Conservation (phyloP, 2,113 vertebrate genomes). For the Sitta europaea region DNA sequence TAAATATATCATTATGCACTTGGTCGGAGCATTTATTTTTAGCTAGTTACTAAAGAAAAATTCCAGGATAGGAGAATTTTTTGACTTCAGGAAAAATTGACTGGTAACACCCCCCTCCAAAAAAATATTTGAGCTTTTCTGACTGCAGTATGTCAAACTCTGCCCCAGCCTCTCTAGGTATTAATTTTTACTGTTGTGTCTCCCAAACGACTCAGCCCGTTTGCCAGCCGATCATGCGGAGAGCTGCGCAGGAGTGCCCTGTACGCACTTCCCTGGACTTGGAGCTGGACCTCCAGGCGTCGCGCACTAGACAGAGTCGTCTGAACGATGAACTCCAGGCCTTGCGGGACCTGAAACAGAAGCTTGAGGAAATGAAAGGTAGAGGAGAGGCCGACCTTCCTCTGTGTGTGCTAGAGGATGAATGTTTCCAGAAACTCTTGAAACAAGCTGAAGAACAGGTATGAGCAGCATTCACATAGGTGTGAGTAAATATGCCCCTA, state of each 20-base stretch:
- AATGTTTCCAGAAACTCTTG: slow-evolving; percentile 79
- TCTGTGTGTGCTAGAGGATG: slow-evolving; percentile 72
- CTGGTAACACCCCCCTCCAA: neutral
- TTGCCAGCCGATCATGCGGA: slow-evolving; percentile 67
- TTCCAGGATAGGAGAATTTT: neutral
- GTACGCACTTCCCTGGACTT: slow-evolving; percentile 81
- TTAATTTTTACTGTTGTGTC: neutral
- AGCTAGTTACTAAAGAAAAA: neutral
- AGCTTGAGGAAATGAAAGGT: slow-evolving; percentile 77
- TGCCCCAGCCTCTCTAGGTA: neutral
- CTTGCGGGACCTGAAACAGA: slow-evolving; percentile 73
- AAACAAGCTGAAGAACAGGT: slow-evolving; percentile 82
- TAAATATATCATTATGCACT: neutral
- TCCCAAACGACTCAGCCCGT: slow-evolving; percentile 52
- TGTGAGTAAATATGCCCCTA: neutral
- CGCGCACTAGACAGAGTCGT: slow-evolving; percentile 76
- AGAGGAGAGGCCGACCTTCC: slow-evolving; percentile 76
- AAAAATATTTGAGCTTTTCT: neutral
- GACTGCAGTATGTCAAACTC: neutral
- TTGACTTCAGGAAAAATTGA: neutral
- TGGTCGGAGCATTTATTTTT: neutral
- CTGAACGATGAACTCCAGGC: slow-evolving; percentile 81
- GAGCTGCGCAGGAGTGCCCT: slow-evolving; percentile 56
- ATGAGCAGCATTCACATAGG: neutral
- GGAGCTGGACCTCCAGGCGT: slow-evolving; percentile 85